These are phyloP conservation scores for Drosophila seguyi DNA, from an alignment of 1,140 invertebrate genomes.

Conservation along the genomic window DNA sequence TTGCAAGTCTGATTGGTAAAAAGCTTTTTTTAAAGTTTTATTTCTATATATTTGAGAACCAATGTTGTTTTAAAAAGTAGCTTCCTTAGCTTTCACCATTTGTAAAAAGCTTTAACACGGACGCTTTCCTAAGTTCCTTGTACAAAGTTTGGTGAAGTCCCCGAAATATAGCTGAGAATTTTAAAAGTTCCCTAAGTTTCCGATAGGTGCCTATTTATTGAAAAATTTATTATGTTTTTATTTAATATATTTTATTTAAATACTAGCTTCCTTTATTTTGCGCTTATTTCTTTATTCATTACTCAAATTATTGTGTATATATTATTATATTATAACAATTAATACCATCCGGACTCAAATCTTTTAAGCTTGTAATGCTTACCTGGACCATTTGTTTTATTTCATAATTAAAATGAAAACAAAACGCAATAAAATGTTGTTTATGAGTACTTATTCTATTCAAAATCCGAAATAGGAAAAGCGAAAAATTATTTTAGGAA, in stretches of 20 bases:
- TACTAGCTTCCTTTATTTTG: accelerated
- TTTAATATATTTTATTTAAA: no score
- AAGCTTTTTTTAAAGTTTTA: no score
- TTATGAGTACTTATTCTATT: background rate
- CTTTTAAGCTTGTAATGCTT: no score
- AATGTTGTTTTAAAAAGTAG: background rate
- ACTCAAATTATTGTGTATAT: accelerated
- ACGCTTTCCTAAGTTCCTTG: background rate
- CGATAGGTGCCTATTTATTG: background rate
- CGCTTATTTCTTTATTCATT: no score
- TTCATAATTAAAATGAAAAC: background rate
- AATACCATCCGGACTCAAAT: accelerated
- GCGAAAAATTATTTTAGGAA: background rate
- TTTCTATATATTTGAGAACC: background rate
- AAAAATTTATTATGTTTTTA: background rate
- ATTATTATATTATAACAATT: no score
- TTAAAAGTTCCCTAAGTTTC: background rate
- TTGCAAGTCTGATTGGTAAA: background rate
- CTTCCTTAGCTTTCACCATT: background rate
- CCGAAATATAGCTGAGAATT: background rate
- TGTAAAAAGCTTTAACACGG: background rate
- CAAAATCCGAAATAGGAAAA: no score
- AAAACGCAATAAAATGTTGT: no score
- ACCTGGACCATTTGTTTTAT: background rate
- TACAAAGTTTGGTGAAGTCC: background rate